These are phyloP conservation scores for Desoria tigrina DNA, from an alignment of 2,888 invertebrate species.

Conservation along the genomic window DNA sequence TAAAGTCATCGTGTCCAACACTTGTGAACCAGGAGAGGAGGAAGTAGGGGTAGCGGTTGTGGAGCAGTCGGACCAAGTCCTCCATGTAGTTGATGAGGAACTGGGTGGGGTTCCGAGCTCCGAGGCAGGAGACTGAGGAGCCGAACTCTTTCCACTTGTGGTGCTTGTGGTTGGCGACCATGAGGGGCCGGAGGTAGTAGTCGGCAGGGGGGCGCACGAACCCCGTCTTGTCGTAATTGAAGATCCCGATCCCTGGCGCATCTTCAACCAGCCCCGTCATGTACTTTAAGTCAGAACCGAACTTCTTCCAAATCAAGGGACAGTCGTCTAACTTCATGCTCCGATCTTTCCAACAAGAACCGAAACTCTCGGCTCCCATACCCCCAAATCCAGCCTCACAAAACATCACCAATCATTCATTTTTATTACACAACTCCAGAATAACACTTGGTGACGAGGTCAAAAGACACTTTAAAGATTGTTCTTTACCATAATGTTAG, in stretches of 20 bases:
- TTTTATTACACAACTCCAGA: background rate
- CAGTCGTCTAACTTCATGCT: constrained; percentile 66
- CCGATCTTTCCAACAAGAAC: constrained; percentile 52
- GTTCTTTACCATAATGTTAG: constrained; percentile 77
- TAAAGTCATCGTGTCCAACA: constrained; percentile 54
- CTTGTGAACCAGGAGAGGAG: constrained; percentile 51
- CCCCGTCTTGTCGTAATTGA: constrained; percentile 72
- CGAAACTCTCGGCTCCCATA: constrained; percentile 46
- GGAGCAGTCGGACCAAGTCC: constrained; percentile 36
- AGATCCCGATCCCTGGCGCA: constrained; percentile 70
- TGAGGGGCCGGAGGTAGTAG: constrained; percentile 75
- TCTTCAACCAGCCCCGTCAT: constrained; percentile 81
- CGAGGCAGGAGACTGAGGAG: constrained; percentile 36
- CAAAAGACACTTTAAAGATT: background rate
- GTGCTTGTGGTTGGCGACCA: constrained; percentile 62
- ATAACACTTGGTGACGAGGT: too few relatives aligned
- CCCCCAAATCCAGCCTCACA: constrained; percentile 64
- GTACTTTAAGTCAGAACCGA: constrained; percentile 67
- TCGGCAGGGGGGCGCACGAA: constrained; percentile 76
- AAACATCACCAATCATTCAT: background rate
- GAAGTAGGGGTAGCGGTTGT: constrained; percentile 45
- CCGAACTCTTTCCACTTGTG: constrained; percentile 19
- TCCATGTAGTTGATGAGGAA: constrained; percentile 42
- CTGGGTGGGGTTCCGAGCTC: constrained; percentile 41
- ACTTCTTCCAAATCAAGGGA: constrained; percentile 76